A percentile compares a stretch with the other conserved stretches of the same genome.
Conservation (phyloP, 2,888 invertebrate species). For the Drosophila hawaiiensis region DNA sequence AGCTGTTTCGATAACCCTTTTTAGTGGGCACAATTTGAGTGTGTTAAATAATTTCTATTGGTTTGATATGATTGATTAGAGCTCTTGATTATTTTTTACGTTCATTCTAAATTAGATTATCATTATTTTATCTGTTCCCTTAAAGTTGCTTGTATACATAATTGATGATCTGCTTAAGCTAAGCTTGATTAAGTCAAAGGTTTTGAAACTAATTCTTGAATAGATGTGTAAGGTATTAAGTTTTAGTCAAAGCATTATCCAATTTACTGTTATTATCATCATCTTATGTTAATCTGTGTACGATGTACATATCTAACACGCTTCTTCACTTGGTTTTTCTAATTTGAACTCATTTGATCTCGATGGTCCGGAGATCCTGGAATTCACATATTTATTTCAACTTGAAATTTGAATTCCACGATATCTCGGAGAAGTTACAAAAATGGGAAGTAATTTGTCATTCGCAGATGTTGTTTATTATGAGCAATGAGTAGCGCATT, state of each 20-base stretch:
- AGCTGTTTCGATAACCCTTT: not conserved
- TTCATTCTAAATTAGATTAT: not conserved
- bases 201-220: not conserved
- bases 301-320: too few relatives aligned
- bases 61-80: not conserved
- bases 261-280: not conserved
- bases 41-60: not conserved
- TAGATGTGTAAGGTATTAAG: not conserved
- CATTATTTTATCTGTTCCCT: not conserved
- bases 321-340: not conserved
- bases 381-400: not conserved
- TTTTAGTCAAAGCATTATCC: not conserved
- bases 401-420: not conserved
- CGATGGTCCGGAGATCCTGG: too few relatives aligned
- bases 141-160: not conserved
- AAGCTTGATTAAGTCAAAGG: not conserved
- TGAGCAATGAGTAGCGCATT: not conserved
- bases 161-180: not conserved
- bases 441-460: conserved; percentile 8
- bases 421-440: not conserved
- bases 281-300: not conserved
- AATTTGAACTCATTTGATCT: not conserved
- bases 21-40: not conserved
- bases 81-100: not conserved
- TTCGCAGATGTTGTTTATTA: conserved; percentile 9